Evolutionary conservation across 2,797 vertebrate species (phyloP).

Genomic region (Monodelphis domestica): DNA sequence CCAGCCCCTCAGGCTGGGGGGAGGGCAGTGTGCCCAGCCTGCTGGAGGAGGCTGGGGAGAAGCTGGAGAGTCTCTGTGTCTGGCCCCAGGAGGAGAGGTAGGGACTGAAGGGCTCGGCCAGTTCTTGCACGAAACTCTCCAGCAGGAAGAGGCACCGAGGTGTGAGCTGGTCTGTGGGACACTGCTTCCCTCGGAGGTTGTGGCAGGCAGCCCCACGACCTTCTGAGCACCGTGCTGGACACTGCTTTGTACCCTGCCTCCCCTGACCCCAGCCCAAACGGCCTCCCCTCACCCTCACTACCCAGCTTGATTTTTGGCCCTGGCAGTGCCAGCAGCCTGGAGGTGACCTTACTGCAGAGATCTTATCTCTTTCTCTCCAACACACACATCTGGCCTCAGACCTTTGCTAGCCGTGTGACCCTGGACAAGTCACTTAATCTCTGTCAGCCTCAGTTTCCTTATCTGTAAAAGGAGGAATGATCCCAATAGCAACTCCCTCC

Average conservation of each 20-base stretch:
- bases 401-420: neutral
- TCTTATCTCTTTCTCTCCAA: slow-evolving; percentile 44
- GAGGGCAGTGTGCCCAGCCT: too few species aligned
- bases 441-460: neutral
- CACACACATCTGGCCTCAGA: neutral
- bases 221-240: slow-evolving; percentile 56
- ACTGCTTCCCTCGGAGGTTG: slow-evolving; percentile 1
- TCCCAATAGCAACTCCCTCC: neutral
- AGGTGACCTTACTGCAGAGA: slow-evolving; percentile 66
- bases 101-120: neutral
- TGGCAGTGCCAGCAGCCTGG: slow-evolving; percentile 47
- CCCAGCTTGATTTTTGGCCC: slow-evolving; percentile 62
- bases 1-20: too few species aligned
- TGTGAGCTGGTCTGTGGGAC: neutral
- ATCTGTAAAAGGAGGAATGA: neutral
- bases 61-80: neutral
- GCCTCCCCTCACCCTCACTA: slow-evolving; percentile 29
- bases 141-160: neutral
- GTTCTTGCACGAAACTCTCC: neutral
- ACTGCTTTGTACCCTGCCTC: slow-evolving; percentile 45
- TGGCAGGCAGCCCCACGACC: slow-evolving; percentile 29
- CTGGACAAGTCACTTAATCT: neutral
- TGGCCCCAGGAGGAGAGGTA: neutral
- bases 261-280: slow-evolving; percentile 31
- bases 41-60: too few species aligned